A percentile compares a stretch with the other conserved stretches of the same genome.
Evolutionary conservation across 2,888 invertebrate genomes (phyloP).

Genomic region (Hofmannophila pseudospretella): DNA sequence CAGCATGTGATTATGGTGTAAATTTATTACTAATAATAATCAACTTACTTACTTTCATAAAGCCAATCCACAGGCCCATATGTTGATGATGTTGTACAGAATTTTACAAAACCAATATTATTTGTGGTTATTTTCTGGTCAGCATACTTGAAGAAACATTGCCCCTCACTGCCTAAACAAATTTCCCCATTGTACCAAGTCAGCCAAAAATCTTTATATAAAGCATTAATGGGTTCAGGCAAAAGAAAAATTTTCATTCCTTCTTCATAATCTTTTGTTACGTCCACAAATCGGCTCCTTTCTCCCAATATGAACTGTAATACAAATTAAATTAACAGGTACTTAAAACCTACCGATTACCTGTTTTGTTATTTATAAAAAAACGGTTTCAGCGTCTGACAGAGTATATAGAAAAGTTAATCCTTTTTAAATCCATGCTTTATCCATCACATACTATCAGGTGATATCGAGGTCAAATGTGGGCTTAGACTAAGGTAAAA

Average conservation of each 20-base stretch:
- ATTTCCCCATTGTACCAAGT: slow-evolving; percentile 13
- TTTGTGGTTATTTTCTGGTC: neutral
- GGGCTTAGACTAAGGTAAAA: too few relatives aligned
- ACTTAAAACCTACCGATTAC: too few relatives aligned
- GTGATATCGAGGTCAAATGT: too few relatives aligned
- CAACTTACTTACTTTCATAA: slow-evolving; percentile 50
- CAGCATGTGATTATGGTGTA: too few relatives aligned
- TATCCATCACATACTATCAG: too few relatives aligned
- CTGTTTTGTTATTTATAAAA: too few relatives aligned
- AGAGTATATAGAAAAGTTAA: too few relatives aligned
- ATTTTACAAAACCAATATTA: slow-evolving; percentile 30
- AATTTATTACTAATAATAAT: too few relatives aligned
- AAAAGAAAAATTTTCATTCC: neutral
- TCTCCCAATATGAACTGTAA: neutral
- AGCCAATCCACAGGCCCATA: slow-evolving; percentile 29
- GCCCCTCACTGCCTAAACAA: too few relatives aligned
- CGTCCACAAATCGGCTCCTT: neutral
- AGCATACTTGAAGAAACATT: slow-evolving; percentile 3
- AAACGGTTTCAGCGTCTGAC: too few relatives aligned
- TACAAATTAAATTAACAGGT: too few relatives aligned
- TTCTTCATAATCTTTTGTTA: neutral
- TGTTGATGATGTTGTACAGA: slow-evolving; percentile 18
- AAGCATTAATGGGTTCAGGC: neutral
- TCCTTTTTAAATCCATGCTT: too few relatives aligned
- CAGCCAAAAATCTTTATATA: slow-evolving; percentile 13